These are phyloP conservation scores for Hypocryptadius cinnamomeus DNA, from an alignment of 2,113 vertebrate species.

Conservation along the genomic window DNA sequence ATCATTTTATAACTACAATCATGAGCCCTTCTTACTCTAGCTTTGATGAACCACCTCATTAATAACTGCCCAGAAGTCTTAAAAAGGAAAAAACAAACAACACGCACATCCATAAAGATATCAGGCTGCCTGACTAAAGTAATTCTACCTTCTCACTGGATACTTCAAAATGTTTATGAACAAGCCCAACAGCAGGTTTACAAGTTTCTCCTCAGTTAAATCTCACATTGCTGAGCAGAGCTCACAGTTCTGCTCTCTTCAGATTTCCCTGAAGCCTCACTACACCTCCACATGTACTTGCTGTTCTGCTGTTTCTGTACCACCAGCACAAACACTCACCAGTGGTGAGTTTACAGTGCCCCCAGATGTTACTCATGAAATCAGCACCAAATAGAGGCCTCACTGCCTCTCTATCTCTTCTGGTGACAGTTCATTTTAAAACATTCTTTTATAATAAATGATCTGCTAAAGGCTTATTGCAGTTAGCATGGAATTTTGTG, in stretches of 20 bases:
- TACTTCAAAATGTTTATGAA: not conserved
- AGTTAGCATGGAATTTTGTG: not conserved
- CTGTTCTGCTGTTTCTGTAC: not conserved
- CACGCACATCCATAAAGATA: not conserved
- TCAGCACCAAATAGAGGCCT: not conserved
- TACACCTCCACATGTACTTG: not conserved
- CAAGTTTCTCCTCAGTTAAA: slow-evolving; percentile 13
- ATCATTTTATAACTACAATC: not conserved
- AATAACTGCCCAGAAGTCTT: not conserved
- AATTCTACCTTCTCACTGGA: not conserved
- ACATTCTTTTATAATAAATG: not conserved
- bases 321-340: not conserved
- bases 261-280: not conserved
- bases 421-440: not conserved
- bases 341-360: slow-evolving; percentile 30
- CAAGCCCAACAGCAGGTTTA: not conserved
- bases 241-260: not conserved
- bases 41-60: not conserved
- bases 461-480: not conserved
- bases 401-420: not conserved
- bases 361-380: not conserved
- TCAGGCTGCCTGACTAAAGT: not conserved
- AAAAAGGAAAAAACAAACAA: not conserved
- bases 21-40: not conserved
- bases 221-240: not conserved